Evolutionary conservation across 2,797 vertebrate species (phyloP), one percentile per base, ranked within the genome.

Genomic region (Phyllotis vaccarum): DNA sequence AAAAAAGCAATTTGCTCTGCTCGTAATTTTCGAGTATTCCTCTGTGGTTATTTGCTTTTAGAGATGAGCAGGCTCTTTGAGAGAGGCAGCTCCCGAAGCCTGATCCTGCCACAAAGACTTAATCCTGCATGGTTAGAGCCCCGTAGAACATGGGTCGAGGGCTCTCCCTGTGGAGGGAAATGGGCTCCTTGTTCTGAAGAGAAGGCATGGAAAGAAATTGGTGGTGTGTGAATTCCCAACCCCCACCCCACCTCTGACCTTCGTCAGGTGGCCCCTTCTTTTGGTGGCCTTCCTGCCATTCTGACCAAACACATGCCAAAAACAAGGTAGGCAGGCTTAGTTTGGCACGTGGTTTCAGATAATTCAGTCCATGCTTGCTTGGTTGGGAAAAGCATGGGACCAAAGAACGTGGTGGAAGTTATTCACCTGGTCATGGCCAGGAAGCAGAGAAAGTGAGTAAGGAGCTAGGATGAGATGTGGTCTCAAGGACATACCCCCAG

Each of bases 21-120:
- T 49, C 1, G 0, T 66, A 74, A 86, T 27, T 8, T 95, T 96
- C 46, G 64, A 62, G 16, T 92, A 70, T 93, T 96, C 49, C 68
- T 85, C 52, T 79, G 22, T 92, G 80, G 12, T 66, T 60, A 31
- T 89, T 95, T 66, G 40, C 85, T 92, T 92, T 95, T 95, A 88
- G 56, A 85, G 90, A 64, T 70, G 52, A 91, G 37, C 12, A 2
- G 91, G 90, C 52, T 81, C 58, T 49, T 43, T 97, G 34, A 3
- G 3, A 64, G 56, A 12, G 78, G n/a, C 49, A 31, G 86, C 92
- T 78, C 46, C 92, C 24, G 43, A 0, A 0, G 49, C 92, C 62
- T 64, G 86, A 89, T 90, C 86, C 95, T 16, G 21, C 94, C 85
- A 22, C 2, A 1, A 29, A 87, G 43, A 58, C 68, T 80, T 83